Conservation (phyloP, 2,888 invertebrate genomes). For the Netelia inedita region DNA sequence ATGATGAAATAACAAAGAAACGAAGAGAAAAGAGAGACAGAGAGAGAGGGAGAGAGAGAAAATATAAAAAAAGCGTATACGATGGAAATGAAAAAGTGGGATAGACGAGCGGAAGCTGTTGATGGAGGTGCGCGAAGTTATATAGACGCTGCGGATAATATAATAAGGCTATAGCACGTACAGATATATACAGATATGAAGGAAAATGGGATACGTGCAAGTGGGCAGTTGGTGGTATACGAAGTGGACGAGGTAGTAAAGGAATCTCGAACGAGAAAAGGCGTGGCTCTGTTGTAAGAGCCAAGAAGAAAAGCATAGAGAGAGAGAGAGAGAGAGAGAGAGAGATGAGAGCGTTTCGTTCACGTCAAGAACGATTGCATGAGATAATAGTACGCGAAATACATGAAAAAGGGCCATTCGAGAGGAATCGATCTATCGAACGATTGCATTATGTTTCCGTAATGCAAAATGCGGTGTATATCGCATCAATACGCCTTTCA, state of each 20-base stretch:
- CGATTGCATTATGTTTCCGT: conserved; percentile 72
- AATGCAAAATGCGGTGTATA: conserved; percentile 7
- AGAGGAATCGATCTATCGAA: conserved; percentile 71
- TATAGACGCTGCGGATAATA: conserved; percentile 20
- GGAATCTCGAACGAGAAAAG: conserved; percentile 63
- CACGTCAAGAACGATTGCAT: conserved; percentile 74
- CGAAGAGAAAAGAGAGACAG: no score
- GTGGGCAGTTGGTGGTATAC: conserved; percentile 29
- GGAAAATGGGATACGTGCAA: conserved; percentile 31
- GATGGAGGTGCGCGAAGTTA: conserved; percentile 35
- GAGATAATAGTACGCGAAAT: conserved; percentile 14
- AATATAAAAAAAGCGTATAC: neutral
- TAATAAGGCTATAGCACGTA: conserved; percentile 8
- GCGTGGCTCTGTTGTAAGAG: conserved; percentile 3
- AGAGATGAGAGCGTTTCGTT: neutral
- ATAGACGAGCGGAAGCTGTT: conserved; percentile 50
- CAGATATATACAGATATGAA: neutral
- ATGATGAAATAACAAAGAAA: conserved; percentile 8
- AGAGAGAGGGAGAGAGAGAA: neutral
- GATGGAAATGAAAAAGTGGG: conserved; percentile 1
- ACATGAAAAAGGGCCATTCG: neutral
- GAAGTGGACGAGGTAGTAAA: conserved; percentile 68
- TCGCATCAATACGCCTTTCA: conserved; percentile 41
- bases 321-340: neutral
- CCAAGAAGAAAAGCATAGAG: conserved; percentile 1